Evolutionary conservation across 2,888 invertebrate species (phyloP).

Genomic region (Euplagia quadripunctaria): DNA sequence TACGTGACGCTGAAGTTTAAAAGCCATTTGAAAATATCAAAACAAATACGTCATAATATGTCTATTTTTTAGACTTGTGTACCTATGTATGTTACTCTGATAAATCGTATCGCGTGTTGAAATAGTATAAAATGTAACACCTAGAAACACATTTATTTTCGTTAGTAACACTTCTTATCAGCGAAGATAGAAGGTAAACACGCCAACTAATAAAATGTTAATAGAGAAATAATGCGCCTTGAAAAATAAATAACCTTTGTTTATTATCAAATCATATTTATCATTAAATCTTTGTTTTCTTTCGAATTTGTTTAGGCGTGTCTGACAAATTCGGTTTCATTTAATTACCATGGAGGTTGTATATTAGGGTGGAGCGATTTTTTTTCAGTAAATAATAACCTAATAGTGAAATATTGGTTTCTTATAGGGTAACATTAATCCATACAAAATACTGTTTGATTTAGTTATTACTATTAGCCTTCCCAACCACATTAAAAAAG

Average conservation of each 20-base stretch:
- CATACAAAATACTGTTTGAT: too few species aligned
- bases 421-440: too few species aligned
- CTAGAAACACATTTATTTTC: constrained; percentile 79
- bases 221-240: constrained; percentile 72
- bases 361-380: too few species aligned
- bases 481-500: too few species aligned
- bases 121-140: constrained; percentile 81
- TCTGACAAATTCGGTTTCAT: constrained; percentile 7
- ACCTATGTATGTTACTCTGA: constrained; percentile 37
- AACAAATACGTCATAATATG: constrained; percentile 28
- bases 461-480: too few species aligned
- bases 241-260: constrained; percentile 63
- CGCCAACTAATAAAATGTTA: constrained; percentile 76
- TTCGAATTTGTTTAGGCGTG: background rate
- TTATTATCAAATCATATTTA: constrained; percentile 47
- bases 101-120: constrained; percentile 75
- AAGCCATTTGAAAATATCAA: constrained; percentile 20
- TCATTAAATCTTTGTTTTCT: constrained; percentile 24
- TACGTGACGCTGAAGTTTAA: background rate
- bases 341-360: background rate
- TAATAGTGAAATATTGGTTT: too few species aligned
- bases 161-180: constrained; percentile 78
- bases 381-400: too few species aligned
- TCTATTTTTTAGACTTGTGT: too few species aligned
- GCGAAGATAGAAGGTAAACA: constrained; percentile 74